A percentile compares a stretch with the other conserved stretches of the same genome.
Conservation (phyloP, 2,113 vertebrate genomes). For the Circaetus gallicus region DNA sequence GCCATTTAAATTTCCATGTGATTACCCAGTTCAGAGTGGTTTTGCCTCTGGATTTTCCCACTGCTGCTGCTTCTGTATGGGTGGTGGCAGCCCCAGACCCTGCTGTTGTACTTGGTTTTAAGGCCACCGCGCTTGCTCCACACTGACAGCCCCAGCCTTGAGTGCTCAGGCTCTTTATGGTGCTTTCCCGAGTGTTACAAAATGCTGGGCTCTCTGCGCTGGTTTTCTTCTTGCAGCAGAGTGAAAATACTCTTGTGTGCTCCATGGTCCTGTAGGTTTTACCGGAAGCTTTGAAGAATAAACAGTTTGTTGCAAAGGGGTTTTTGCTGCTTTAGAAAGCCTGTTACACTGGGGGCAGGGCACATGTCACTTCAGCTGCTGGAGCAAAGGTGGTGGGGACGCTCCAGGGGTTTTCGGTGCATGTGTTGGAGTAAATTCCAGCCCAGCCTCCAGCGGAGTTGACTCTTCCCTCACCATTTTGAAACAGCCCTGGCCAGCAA, state of each 20-base stretch:
- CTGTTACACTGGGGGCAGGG: background rate
- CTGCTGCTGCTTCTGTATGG: background rate
- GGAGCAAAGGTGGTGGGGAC: background rate
- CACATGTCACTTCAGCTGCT: background rate
- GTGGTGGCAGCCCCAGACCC: background rate
- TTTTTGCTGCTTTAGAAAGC: background rate
- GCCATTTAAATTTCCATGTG: background rate
- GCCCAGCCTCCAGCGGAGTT: background rate
- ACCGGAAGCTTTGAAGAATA: background rate
- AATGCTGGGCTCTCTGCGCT: accelerated
- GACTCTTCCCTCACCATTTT: background rate
- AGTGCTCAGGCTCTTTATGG: accelerated
- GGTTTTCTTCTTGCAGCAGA: background rate
- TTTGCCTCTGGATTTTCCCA: conserved; percentile 1
- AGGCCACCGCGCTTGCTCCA: background rate
- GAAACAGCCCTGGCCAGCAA: background rate
- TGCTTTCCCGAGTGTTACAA: accelerated
- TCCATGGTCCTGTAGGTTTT: accelerated
- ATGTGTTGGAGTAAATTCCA: background rate
- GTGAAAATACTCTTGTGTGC: accelerated
- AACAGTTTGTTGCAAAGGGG: background rate
- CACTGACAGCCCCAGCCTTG: background rate
- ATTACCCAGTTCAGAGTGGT: conserved; percentile 6
- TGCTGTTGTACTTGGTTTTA: background rate
- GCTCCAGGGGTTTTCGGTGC: background rate